Base-by-base conservation (phyloP, 92 coral and sea anemone genomes). In the Epizoanthus illoricatus region DNA sequence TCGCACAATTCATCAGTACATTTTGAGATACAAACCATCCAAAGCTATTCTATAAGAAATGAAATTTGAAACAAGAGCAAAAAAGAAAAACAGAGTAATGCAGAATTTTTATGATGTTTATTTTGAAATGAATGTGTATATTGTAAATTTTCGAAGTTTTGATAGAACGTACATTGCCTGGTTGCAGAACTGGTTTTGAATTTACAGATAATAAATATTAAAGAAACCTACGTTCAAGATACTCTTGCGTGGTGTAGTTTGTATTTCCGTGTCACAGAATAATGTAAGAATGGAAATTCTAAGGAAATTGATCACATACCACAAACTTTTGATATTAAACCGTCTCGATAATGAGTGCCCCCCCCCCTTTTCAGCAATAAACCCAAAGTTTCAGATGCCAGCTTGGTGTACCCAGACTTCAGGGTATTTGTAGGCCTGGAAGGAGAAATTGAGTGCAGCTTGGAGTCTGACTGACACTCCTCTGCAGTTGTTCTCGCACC, bases 91-190 rank as follows among this genome's bases (percentile, higher is more conserved):
- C 47, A 74, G 63, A 74, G 80, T 74, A 28, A 74, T 33, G 64
- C 66, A 74, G 52, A 74, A 74, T 74, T 74, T 74, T 74, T 74
- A 74, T 74, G 80, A 74, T 13, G 61, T 74, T 74, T 74, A 74
- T 74, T 74, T 74, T 74, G 80, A 74, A 74, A 74, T 74, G 80
- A 72, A 72, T 72, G 76, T 74, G 80, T 57, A 74, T 57, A 74
- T 74, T 74, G 80, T 74, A 74, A 57, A 74, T 74, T 74, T 74
- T 74, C 39, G 66, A 74, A 57, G 80, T 74, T 74, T 73, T 74
- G 64, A 57, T 74, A 74, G n/a, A 74, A 74, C 60, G 47, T 58
- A 57, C 64, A 55, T 74, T 74, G 80, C 23, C 80, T 74, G 80
- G 66, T 28, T 74, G 60, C 65, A 74, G 80, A 74, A 74, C 80